Percentiles rank a stretch among this genome's conserved stretches.
Conservation (phyloP, 2,888 invertebrate species). For the Thereva unica region DNA sequence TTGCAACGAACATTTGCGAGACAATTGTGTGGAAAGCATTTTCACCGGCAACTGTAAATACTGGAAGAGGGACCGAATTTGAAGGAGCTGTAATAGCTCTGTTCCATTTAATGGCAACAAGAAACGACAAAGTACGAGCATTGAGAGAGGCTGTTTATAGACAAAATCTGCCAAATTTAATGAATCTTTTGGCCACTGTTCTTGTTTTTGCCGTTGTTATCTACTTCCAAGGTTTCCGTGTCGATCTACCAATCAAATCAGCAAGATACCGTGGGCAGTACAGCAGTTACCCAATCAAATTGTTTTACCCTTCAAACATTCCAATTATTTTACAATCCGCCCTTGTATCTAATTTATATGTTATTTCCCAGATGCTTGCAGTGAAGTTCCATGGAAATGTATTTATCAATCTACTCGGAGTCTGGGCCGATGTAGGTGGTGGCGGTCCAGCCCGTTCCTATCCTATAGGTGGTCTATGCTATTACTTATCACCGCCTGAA, state of each 20-base stretch:
- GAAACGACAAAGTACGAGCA: constrained; percentile 97
- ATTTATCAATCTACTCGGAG: constrained; percentile 93
- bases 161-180: constrained; percentile 97
- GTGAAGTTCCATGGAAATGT: constrained; percentile 98
- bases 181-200: constrained; percentile 97
- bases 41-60: constrained; percentile 98
- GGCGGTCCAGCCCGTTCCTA: constrained; percentile 97
- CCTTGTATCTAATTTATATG: constrained; percentile 97
- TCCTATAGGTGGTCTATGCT: constrained; percentile 97
- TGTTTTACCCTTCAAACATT: constrained; percentile 99
- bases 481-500: constrained; percentile 98
- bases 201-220: constrained; percentile 99
- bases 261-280: constrained; percentile 99
- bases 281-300: constrained; percentile 98
- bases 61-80: constrained; percentile 95
- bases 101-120: constrained; percentile 96
- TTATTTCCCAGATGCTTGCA: constrained; percentile 99
- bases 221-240: constrained; percentile 99
- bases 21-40: constrained; percentile 99
- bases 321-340: constrained; percentile 99
- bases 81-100: constrained; percentile 99
- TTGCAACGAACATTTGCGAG: constrained; percentile 99
- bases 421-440: constrained; percentile 98
- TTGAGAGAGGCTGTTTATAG: constrained; percentile 98
- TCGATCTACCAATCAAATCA: constrained; percentile 98